Evolutionary conservation across 2,888 invertebrate genomes (phyloP), one percentile per base, ranked within the genome.

Genomic region (Eugnorisma glareosa): DNA sequence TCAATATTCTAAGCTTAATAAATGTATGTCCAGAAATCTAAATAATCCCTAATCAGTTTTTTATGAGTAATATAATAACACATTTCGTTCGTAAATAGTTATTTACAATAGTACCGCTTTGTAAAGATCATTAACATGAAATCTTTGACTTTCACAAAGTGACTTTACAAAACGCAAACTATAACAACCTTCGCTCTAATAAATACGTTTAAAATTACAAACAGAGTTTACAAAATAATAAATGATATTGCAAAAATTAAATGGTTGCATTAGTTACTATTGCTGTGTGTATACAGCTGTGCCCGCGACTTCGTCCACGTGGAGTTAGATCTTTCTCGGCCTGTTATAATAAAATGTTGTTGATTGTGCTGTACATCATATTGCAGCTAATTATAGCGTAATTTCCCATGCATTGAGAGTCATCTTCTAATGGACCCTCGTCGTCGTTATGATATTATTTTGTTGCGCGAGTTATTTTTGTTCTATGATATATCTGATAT

Each of bases 121-220:
- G 2, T 2, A n/a, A 31, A 15, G 11, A 45, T 48, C 7, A 67
- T 70, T 81, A 37, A 37, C 28, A 31, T 57, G 45, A 5, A 18
- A 24, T 57, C 15, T 64, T 64, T 79, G 11, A 64, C 63, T 67
- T 81, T 81, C 75, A 63, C 24, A 1, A 66, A 48, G 10, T 59
- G 15, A 51, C 18, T 54, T 10, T 28, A 48, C 28, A 28, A 66
- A 66, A 66, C 35, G 18, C 3, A 35, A 24, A 66, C 71, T 37
- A 37, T n/a, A 78, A 67, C 10, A n/a, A 74, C 67, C 45, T 74
- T 73, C 45, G 40, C 54, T 80, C 18, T 48, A 48, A 5, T 63
- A 63, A 31, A 67, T 67, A 18, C 28, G 0, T 74, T 63, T 43
- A 18, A 18, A 63, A 68, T 74, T 57, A 57, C 18, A 51, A 64